Percentiles rank a stretch among this genome's conserved stretches.
Evolutionary conservation across 2,888 invertebrate genomes (phyloP).

Genomic region (Leucoptera coffeella): DNA sequence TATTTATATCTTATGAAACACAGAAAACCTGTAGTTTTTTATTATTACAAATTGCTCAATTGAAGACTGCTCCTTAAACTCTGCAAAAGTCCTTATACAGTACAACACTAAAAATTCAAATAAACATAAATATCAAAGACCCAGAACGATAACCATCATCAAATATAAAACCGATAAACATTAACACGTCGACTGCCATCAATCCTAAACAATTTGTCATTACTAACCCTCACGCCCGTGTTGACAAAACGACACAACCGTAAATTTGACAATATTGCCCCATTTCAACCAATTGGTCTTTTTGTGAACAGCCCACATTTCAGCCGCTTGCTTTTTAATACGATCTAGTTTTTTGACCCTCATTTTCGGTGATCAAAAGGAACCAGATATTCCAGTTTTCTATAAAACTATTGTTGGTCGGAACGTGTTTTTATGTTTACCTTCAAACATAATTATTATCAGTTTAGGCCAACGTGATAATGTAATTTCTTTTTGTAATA

Average conservation of each 20-base stretch:
- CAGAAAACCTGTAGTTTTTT: no score
- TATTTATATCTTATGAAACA: no score
- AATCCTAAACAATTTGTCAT: slow-evolving; percentile 38
- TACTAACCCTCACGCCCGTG: slow-evolving; percentile 28
- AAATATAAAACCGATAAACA: no score
- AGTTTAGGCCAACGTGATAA: background rate
- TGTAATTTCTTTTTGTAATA: no score
- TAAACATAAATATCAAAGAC: slow-evolving; percentile 16
- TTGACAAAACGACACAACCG: slow-evolving; percentile 52
- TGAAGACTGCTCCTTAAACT: no score
- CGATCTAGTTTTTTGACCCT: slow-evolving; percentile 46
- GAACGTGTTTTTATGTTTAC: background rate
- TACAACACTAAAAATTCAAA: slow-evolving; percentile 8
- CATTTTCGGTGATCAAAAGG: slow-evolving; percentile 21
- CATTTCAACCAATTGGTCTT: slow-evolving; percentile 25
- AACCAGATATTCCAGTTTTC: slow-evolving; percentile 34
- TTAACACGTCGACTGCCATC: slow-evolving; percentile 24
- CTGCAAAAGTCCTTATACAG: background rate
- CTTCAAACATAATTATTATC: no score
- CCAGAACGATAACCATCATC: no score
- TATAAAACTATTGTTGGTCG: background rate
- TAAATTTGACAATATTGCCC: slow-evolving; percentile 47
- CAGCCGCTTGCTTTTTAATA: slow-evolving; percentile 13
- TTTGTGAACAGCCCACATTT: slow-evolving; percentile 30
- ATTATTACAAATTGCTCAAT: no score